Percentiles rank a stretch among this genome's conserved stretches.
phyloP scores from a whole-genome alignment of 2,113 vertebrate species.

The Catagonus wagneri region DNA sequence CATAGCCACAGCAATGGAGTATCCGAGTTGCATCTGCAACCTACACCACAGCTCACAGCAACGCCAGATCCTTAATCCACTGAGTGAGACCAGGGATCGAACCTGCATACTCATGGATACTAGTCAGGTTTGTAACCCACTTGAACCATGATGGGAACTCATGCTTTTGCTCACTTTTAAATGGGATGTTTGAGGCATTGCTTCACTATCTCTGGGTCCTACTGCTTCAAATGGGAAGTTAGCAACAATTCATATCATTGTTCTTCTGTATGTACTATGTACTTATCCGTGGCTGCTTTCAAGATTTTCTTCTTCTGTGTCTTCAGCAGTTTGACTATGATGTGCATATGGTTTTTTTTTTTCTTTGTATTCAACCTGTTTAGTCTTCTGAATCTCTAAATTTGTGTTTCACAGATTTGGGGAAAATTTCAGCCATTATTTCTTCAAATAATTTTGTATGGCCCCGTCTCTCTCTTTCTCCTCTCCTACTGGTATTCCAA shows the following conservation, averaged over 20 bases:
- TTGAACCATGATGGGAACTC: too few species aligned
- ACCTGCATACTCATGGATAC: too few species aligned
- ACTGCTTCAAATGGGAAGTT: conserved; percentile 2
- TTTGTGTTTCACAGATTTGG: conserved; percentile 32
- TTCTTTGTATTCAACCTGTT: conserved; percentile 15
- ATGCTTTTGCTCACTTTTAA: not conserved
- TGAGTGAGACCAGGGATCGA: too few species aligned
- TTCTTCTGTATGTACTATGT: not conserved
- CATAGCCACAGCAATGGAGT: too few species aligned
- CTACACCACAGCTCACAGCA: too few species aligned
- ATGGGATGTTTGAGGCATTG: not conserved
- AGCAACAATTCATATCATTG: not conserved
- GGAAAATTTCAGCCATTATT: conserved; percentile 5
- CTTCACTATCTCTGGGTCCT: not conserved
- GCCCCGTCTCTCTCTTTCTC: not conserved
- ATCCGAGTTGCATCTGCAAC: too few species aligned
- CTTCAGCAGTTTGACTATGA: not conserved
- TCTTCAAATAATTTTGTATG: not conserved
- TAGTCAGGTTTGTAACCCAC: too few species aligned
- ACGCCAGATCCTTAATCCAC: too few species aligned
- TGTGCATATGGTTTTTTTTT: not conserved
- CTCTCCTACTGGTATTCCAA: not conserved
- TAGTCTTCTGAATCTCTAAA: conserved; percentile 25
- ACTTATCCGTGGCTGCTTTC: not conserved
- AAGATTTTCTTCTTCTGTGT: not conserved